Conservation (phyloP, 2,113 vertebrate genomes). For the Oreochromis tanganicae region DNA sequence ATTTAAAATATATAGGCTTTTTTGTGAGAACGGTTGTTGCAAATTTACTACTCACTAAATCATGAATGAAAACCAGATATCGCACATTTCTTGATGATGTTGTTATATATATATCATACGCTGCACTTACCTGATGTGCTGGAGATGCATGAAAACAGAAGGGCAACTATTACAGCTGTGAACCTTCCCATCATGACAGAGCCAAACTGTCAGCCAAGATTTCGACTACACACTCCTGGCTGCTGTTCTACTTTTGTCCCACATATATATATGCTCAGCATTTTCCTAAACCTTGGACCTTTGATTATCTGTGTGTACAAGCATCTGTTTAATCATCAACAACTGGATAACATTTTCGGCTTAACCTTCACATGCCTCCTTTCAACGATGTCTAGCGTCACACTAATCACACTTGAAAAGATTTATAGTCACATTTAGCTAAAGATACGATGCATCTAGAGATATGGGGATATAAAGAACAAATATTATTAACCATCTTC, state of each 20-base stretch:
- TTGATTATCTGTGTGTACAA: neutral
- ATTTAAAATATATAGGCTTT: neutral
- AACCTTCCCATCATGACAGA: constrained; percentile 8
- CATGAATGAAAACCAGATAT: neutral
- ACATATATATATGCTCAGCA: neutral
- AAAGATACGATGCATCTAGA: neutral
- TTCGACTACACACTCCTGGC: neutral
- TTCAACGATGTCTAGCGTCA: neutral
- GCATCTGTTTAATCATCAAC: constrained; percentile 33
- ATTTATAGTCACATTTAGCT: neutral
- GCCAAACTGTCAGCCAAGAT: neutral
- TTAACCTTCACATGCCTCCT: neutral
- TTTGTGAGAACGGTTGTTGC: neutral
- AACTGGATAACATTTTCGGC: neutral
- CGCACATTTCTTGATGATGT: neutral
- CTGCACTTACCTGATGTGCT: constrained; percentile 27
- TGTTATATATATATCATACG: neutral
- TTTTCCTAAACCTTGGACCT: constrained; percentile 23
- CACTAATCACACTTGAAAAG: neutral
- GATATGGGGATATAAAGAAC: neutral
- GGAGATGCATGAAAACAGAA: constrained; percentile 30
- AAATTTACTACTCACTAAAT: neutral
- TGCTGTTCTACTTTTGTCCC: neutral
- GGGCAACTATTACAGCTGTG: neutral
- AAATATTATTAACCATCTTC: neutral